These are phyloP conservation scores for Psix sp. DNA, from an alignment of 1,140 invertebrate genomes.

Conservation along the genomic window DNA sequence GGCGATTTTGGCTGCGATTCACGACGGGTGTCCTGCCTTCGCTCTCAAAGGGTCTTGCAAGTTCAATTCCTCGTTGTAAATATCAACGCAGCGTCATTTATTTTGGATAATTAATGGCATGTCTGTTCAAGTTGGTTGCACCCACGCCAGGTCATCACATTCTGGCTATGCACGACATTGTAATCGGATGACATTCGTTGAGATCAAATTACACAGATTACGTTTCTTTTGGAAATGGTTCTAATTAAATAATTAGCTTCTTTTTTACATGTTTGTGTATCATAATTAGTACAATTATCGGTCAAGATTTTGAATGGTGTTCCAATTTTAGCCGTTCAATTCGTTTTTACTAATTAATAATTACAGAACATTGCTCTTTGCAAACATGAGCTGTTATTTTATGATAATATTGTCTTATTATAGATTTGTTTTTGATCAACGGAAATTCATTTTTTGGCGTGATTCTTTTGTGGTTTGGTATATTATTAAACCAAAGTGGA, in stretches of 20 bases:
- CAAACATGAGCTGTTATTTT: too few relatives aligned
- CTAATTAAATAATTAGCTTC: constrained; percentile 27
- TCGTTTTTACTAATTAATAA: too few relatives aligned
- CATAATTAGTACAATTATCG: neutral
- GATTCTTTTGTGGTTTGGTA: too few relatives aligned
- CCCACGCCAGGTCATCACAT: constrained; percentile 23
- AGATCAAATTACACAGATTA: constrained; percentile 25
- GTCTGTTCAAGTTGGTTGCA: constrained; percentile 10
- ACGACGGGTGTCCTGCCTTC: constrained; percentile 9
- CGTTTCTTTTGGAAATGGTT: constrained; percentile 22
- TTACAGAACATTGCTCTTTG: too few relatives aligned
- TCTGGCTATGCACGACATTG: constrained; percentile 10
- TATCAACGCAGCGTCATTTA: constrained; percentile 38
- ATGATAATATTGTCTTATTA: too few relatives aligned
- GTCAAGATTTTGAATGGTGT: too few relatives aligned
- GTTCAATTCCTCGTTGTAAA: constrained; percentile 41
- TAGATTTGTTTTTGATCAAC: too few relatives aligned
- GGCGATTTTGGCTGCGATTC: constrained; percentile 18
- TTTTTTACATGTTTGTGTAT: neutral
- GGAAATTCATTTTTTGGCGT: too few relatives aligned
- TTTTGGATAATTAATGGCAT: constrained; percentile 42
- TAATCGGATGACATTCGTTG: constrained; percentile 29
- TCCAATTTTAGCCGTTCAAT: too few relatives aligned
- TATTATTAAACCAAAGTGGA: too few relatives aligned
- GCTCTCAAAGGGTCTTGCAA: constrained; percentile 29